Percentiles rank a stretch among this genome's conserved stretches.
These are phyloP conservation scores for Orientallactaga sibirica DNA, from an alignment of 2,797 vertebrate species.

Conservation along the genomic window DNA sequence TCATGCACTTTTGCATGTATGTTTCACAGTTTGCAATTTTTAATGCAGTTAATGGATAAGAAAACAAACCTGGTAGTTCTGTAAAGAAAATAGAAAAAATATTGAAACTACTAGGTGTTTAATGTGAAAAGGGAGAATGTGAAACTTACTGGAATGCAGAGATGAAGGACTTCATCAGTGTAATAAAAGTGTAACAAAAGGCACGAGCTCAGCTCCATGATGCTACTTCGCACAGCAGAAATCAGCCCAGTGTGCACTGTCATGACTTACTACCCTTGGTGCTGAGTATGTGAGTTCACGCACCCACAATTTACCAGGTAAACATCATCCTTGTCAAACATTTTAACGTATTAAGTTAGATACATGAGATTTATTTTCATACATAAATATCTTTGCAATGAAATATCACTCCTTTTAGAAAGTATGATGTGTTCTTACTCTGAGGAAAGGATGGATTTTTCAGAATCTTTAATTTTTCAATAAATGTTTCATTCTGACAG, in stretches of 20 bases:
- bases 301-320: background rate
- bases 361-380: constrained; percentile 47
- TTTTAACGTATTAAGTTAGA: constrained; percentile 1
- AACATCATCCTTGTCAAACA: background rate
- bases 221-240: background rate
- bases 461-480: constrained; percentile 65
- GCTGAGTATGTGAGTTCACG: background rate
- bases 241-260: background rate
- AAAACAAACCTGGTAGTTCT: background rate
- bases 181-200: background rate
- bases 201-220: background rate
- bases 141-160: constrained; percentile 42
- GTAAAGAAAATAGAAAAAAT: constrained; percentile 14
- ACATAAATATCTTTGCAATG: constrained; percentile 61
- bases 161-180: background rate
- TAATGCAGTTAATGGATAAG: constrained; percentile 17
- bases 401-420: constrained; percentile 53
- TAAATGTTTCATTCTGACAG: constrained; percentile 12
- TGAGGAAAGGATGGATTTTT: constrained; percentile 59
- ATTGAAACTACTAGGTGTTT: background rate
- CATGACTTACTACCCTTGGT: background rate
- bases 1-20: background rate
- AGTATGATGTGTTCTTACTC: constrained; percentile 46
- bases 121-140: background rate
- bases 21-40: background rate